A percentile compares a stretch with the other conserved stretches of the same genome.
Evolutionary conservation across 1,140 invertebrate species (phyloP).

Genomic region (Nebria ingens): DNA sequence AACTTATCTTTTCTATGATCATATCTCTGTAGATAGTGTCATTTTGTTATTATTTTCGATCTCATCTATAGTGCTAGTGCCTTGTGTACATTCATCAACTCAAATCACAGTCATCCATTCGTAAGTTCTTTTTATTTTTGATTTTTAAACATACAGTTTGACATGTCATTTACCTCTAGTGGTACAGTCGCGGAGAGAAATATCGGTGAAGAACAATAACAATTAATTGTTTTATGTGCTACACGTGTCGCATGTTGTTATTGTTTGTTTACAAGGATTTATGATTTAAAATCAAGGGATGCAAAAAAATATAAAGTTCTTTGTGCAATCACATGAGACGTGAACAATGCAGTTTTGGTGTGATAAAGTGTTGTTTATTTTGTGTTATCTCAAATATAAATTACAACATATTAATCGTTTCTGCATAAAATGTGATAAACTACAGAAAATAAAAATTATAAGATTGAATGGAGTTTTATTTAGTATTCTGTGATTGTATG

Average conservation of each 20-base stretch:
- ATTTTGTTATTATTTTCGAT: neutral
- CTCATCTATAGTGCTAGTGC: neutral
- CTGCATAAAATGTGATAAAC: neutral
- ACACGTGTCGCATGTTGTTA: neutral
- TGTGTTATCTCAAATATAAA: too few species aligned
- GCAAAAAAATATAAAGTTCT: too few species aligned
- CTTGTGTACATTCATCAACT: neutral
- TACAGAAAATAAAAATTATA: neutral
- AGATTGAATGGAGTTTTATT: neutral
- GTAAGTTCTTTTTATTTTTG: neutral
- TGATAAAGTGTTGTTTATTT: too few species aligned
- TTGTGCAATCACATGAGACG: too few species aligned
- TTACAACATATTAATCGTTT: too few species aligned
- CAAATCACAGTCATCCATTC: neutral
- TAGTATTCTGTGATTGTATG: neutral
- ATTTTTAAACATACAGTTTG: slow-evolving; percentile 3
- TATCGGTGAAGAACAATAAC: neutral
- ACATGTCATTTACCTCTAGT: slow-evolving; percentile 1
- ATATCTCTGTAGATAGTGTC: neutral
- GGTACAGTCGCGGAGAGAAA: neutral
- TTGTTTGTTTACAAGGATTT: neutral
- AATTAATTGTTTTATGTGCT: neutral
- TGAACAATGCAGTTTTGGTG: too few species aligned
- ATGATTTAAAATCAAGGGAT: too few species aligned
- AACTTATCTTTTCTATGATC: neutral